phyloP scores from a whole-genome alignment of 2,888 invertebrate genomes.

The Mechanitis mazaeus region DNA sequence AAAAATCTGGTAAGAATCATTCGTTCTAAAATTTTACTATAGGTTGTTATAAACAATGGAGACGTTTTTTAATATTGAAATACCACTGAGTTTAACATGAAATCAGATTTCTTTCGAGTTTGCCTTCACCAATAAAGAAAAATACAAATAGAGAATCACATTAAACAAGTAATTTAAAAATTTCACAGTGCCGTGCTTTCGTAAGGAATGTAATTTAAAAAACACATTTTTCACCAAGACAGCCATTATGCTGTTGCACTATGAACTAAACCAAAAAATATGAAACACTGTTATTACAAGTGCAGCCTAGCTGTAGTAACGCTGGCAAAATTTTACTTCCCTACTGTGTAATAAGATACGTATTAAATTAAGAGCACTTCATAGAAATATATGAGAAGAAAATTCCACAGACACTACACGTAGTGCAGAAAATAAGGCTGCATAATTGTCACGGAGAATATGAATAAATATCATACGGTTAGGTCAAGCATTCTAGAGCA shows the following conservation, averaged over 20 bases:
- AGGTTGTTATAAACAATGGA: no score
- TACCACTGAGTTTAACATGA: no score
- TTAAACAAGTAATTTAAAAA: conserved; percentile 1
- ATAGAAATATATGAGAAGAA: conserved; percentile 26
- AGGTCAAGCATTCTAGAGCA: conserved; percentile 14
- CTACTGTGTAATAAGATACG: conserved; percentile 26
- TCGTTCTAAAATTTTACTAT: no score
- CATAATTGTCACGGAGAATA: conserved; percentile 43
- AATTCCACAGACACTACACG: conserved; percentile 28
- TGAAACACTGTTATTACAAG: conserved; percentile 14
- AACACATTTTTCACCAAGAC: conserved; percentile 15
- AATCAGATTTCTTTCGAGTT: no score
- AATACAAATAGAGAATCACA: neutral
- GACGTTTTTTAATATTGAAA: no score
- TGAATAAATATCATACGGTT: conserved; percentile 44
- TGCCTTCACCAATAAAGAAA: neutral
- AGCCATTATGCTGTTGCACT: conserved; percentile 11
- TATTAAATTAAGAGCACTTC: conserved; percentile 30
- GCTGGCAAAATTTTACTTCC: conserved; percentile 21
- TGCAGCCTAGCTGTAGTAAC: conserved; percentile 11
- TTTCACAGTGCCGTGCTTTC: neutral
- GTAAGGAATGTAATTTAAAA: conserved; percentile 17
- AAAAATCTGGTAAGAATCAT: no score
- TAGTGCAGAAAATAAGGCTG: conserved; percentile 40
- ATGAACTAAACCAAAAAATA: conserved; percentile 18